Conservation (phyloP, 2,888 invertebrate genomes). For the Fragum sueziense region DNA sequence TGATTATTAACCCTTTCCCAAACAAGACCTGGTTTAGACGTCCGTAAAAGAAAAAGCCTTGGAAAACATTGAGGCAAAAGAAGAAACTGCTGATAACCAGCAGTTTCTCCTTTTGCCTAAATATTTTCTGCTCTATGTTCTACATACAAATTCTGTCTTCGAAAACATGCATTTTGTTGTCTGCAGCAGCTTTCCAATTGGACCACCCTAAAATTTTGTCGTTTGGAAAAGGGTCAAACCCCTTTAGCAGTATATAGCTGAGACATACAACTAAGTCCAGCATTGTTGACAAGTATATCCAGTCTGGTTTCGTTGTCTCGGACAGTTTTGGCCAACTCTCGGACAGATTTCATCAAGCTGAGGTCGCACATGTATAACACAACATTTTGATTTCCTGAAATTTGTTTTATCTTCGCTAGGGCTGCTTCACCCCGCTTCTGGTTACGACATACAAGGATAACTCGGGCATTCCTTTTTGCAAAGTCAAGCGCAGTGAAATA, state of each 20-base stretch:
- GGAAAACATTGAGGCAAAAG: too few relatives aligned
- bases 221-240: not conserved
- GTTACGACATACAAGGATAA: conserved; percentile 74
- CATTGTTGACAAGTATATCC: conserved; percentile 77
- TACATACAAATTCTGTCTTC: too few relatives aligned
- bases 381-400: conserved; percentile 76
- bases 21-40: too few relatives aligned
- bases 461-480: conserved; percentile 71
- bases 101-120: too few relatives aligned
- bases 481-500: conserved; percentile 72
- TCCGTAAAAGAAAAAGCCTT: too few relatives aligned
- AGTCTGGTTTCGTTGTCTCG: conserved; percentile 64
- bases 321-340: conserved; percentile 68
- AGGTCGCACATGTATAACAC: conserved; percentile 66
- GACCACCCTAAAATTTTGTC: too few relatives aligned
- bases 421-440: conserved; percentile 63
- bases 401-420: conserved; percentile 70
- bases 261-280: conserved; percentile 69
- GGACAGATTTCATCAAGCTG: conserved; percentile 68
- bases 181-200: too few relatives aligned
- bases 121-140: too few relatives aligned
- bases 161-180: too few relatives aligned
- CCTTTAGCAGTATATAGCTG: too few relatives aligned
- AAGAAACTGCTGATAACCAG: too few relatives aligned
- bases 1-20: too few relatives aligned